Base-by-base conservation (phyloP, 1,140 invertebrate genomes). In the Pseudomyrmex cubaensis region DNA sequence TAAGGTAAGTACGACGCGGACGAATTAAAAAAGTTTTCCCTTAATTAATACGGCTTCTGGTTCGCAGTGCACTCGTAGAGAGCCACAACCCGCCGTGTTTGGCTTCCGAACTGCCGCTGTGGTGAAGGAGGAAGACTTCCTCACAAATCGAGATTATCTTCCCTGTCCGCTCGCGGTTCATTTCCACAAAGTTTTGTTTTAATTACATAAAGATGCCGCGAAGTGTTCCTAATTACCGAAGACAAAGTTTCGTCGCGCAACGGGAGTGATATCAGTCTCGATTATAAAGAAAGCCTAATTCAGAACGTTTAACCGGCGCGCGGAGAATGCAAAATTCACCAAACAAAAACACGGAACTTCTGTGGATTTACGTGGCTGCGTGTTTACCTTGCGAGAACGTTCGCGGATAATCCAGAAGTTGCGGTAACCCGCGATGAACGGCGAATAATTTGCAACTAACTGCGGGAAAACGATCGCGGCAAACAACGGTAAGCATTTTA, bases 1-100 rank as follows among this genome's bases (percentile, higher is more conserved):
- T 72, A 77, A 74, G 74, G 80, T 67, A 77, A 74, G 74, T 64
- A 66, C 83, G 75, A 56, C 73, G 35, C 35, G 73, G 46, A 77
- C 83, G 83, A 89, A 89, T 90, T 90, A 90, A 90, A 90, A 90
- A 90, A 90, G 73, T 89, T 90, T 90, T 77, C 69, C 83, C 59
- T 87, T 90, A 90, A 90, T 90, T 90, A 90, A 90, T 89, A 85
- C 78, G 78, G 77, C 73, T 63, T 73, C 50, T 66, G 66, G 80
- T 13, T 70, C 46, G 62, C 54, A 57, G 48, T 69, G 35, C 82
- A 85, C 89, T 78, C 56, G 61, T 35, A 25, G 76, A 80, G 66
- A 10, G 9, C n/a, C 10, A 10, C 59, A 48, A 17, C 46, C n/a
- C 61, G 64, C 48, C 77, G 67, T 80, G 77, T 72, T 84, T 83